Evolutionary conservation across 2,797 vertebrate genomes (phyloP), one percentile per base, ranked within the genome.

Genomic region (Hipposideros larvatus): DNA sequence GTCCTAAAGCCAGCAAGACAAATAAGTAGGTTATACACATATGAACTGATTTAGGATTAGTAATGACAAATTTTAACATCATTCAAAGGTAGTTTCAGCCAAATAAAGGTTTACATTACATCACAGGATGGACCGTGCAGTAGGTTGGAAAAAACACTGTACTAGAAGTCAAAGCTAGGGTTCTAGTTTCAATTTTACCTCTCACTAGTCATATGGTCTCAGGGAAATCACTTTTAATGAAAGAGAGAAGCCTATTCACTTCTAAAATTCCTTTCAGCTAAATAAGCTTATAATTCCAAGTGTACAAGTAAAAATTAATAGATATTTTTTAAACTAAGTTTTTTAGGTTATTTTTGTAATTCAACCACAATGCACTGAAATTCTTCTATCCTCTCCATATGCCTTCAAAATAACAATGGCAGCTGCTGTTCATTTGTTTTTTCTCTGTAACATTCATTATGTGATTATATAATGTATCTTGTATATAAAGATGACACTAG

Each of bases 401-500:
- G 43, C 73, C 83, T 89, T 74, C 59, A 85, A 91, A 95, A 95
- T 10, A 75, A 94, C 19, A 43, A 53, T 26, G 78, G 71, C 86
- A 96, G 78, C 63, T 96, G 88, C 16, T 88, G 37, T 84, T 80
- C 73, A 71, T 79, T 68, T 48, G 65, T 90, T 57, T 34, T 19
- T 15, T 57, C 51, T 71, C 68, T 22, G 41, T 83, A 70, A 51
- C 34, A 80, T 21, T 61, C 43, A 79, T 51, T 53, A 70, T 48
- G 79, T 68, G 73, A 48, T 96, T 59, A 46, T 59, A 59, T 75
- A 63, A 96, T 61, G 87, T 59, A 66, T 83, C 95, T 75, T 91
- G 90, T 71, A 91, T 87, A 92, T 57, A 83, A 82, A 94, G 90
- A 96, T 96, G 94, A 97, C 85, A 96, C 57, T 55, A 71, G 71